Percentiles rank a stretch among this genome's conserved stretches.
Conservation (phyloP, 2,888 invertebrate species). For the Trissolcus japonicus region DNA sequence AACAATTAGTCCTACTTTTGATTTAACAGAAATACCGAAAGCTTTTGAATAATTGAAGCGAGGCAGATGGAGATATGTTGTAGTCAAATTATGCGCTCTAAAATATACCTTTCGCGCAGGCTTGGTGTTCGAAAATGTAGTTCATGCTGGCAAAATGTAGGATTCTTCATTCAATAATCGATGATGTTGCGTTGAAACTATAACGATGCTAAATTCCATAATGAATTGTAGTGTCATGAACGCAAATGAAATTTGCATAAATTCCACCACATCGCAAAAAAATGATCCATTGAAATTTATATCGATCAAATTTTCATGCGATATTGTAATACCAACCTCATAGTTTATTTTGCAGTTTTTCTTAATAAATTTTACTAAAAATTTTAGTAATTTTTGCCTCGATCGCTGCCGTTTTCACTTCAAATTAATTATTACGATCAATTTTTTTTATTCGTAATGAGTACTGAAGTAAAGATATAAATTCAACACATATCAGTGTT, state of each 20-base stretch:
- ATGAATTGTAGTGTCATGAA: not conserved
- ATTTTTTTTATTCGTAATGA: too few species aligned
- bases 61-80: not conserved
- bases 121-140: slow-evolving; percentile 4
- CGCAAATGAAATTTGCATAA: not conserved
- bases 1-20: not conserved
- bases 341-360: too few species aligned
- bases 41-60: slow-evolving; percentile 12
- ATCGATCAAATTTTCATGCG: too few species aligned
- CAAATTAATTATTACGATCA: too few species aligned
- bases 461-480: too few species aligned
- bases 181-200: slow-evolving; percentile 2
- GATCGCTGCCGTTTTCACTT: too few species aligned
- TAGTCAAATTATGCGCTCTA: slow-evolving; percentile 4
- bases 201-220: not conserved
- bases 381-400: too few species aligned
- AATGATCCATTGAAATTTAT: too few species aligned
- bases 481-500: too few species aligned
- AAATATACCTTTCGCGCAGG: slow-evolving; percentile 5
- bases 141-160: slow-evolving; percentile 2
- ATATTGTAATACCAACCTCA: too few species aligned
- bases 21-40: not conserved
- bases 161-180: slow-evolving; percentile 1
- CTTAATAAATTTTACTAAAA: too few species aligned
- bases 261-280: not conserved